Evolutionary conservation across 2,797 vertebrate species (phyloP).

Genomic region (Cephalopachus bancanus): DNA sequence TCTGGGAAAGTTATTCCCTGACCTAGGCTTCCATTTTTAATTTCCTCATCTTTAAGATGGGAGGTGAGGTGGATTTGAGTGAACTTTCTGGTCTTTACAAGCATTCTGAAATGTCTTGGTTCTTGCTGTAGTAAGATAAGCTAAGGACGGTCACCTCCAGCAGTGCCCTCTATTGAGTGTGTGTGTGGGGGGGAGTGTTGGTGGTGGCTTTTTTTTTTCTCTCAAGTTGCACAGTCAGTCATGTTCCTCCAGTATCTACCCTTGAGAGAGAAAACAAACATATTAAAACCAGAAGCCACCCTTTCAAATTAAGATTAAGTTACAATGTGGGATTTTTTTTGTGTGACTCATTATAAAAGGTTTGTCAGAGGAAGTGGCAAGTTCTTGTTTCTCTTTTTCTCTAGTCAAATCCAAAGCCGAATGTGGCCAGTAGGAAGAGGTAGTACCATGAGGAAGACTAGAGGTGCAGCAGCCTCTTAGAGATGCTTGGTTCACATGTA

Average conservation of each 20-base stretch:
- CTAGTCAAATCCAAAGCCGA: neutral
- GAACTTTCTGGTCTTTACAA: neutral
- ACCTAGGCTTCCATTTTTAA: neutral
- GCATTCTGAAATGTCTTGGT: neutral
- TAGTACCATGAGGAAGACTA: neutral
- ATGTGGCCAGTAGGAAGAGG: neutral
- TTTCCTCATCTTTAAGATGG: neutral
- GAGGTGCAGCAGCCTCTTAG: neutral
- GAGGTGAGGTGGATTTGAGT: neutral
- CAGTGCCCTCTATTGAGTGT: neutral
- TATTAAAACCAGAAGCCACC: neutral
- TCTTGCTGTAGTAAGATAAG: neutral
- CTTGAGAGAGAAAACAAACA: neutral
- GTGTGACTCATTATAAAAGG: neutral
- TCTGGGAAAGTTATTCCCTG: neutral
- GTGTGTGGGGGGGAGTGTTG: no score
- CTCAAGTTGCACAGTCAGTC: neutral
- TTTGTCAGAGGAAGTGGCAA: neutral
- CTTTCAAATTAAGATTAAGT: neutral
- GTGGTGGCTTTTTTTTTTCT: conserved; percentile 7
- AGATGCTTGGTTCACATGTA: neutral
- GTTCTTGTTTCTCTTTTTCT: conserved; percentile 12
- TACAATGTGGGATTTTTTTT: neutral
- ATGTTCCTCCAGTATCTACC: neutral
- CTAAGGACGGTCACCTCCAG: neutral